These are phyloP conservation scores for Exaiptasia diaphana DNA, from an alignment of 64 coral and sea anemone species.

Conservation along the genomic window DNA sequence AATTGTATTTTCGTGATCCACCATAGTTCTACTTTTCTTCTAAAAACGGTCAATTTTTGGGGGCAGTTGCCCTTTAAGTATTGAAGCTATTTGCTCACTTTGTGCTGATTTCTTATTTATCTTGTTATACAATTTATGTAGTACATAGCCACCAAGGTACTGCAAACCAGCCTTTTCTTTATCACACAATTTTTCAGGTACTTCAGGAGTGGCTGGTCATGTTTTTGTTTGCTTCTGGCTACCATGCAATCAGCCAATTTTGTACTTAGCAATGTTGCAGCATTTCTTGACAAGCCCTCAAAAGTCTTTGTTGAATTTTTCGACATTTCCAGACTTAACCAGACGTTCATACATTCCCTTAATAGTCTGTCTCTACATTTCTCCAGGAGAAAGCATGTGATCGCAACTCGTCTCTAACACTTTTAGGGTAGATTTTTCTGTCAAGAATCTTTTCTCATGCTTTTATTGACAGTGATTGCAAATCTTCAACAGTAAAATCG, in stretches of 20 bases:
- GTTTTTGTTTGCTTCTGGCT: slow-evolving; percentile 24
- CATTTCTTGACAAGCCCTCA: slow-evolving; percentile 62
- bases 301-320: slow-evolving; percentile 57
- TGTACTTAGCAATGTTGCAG: slow-evolving; percentile 48
- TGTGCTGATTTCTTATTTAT: too few species aligned
- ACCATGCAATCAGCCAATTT: slow-evolving; percentile 53
- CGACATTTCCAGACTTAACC: slow-evolving; percentile 45
- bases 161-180: slow-evolving; percentile 64
- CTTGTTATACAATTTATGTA: slow-evolving; percentile 56
- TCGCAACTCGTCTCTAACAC: slow-evolving; percentile 41
- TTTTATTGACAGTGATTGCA: slow-evolving; percentile 4
- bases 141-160: slow-evolving; percentile 54
- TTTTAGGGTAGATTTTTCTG: not conserved
- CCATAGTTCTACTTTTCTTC: too few species aligned
- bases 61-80: too few species aligned
- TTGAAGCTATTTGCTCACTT: too few species aligned
- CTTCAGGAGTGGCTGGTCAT: too few species aligned
- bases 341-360: slow-evolving; percentile 40
- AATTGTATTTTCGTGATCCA: too few species aligned
- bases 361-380: too few species aligned
- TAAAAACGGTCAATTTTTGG: too few species aligned
- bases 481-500: not conserved
- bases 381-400: too few species aligned
- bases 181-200: too few species aligned
- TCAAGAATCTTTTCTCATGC: slow-evolving; percentile 14